Conservation (phyloP, 2,113 vertebrate genomes). For the Takifugu bimaculatus region DNA sequence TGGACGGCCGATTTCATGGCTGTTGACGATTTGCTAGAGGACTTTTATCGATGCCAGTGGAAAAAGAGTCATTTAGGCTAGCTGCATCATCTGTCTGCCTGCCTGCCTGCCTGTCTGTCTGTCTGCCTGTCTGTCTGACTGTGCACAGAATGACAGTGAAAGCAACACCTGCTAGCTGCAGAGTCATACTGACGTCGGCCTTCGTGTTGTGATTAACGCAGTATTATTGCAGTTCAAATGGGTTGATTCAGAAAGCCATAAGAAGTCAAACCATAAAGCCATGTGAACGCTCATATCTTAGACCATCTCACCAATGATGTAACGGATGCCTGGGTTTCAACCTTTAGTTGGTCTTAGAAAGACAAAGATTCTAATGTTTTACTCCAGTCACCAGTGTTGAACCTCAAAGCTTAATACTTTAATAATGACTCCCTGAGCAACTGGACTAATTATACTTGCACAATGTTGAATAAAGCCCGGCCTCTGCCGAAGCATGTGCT, state of each 20-base stretch:
- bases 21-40: conserved; percentile 23
- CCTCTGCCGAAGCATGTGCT: conserved; percentile 39
- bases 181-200: too few species aligned
- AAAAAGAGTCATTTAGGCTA: too few species aligned
- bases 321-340: neutral
- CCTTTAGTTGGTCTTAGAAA: neutral
- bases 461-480: conserved; percentile 4
- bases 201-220: too few species aligned
- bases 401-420: conserved; percentile 10
- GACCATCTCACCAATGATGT: neutral
- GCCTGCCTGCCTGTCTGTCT: too few species aligned
- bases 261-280: neutral
- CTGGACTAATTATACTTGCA: conserved; percentile 48
- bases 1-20: neutral
- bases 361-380: neutral
- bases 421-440: conserved; percentile 45
- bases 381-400: conserved; percentile 1
- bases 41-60: conserved; percentile 9
- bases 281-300: neutral
- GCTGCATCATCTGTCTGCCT: too few species aligned
- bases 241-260: too few species aligned
- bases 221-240: too few species aligned
- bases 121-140: too few species aligned
- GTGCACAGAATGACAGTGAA: too few species aligned
- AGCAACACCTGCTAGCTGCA: too few species aligned